phyloP scores from a whole-genome alignment of 2,888 invertebrate species.

The Lasioglossum villosulum region DNA sequence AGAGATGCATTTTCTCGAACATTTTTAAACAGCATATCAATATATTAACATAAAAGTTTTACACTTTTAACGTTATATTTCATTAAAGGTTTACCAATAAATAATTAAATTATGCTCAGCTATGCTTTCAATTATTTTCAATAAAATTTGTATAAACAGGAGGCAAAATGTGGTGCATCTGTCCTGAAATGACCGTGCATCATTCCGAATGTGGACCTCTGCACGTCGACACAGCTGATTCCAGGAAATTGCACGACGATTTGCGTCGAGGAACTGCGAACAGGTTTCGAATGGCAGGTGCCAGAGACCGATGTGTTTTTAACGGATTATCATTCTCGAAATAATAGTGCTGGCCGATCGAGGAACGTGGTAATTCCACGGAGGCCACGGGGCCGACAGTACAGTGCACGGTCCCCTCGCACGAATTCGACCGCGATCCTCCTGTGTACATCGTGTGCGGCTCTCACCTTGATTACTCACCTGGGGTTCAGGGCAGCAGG shows the following conservation, averaged over 20 bases:
- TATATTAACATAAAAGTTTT: no score
- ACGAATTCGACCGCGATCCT: constrained; percentile 61
- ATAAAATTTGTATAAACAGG: no score
- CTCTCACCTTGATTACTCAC: constrained; percentile 76
- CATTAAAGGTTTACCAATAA: no score
- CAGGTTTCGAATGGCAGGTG: background rate
- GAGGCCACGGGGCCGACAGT: background rate
- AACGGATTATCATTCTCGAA: constrained; percentile 50
- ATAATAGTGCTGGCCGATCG: constrained; percentile 31
- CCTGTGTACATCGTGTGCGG: constrained; percentile 60
- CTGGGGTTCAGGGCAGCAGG: constrained; percentile 71
- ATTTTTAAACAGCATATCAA: no score
- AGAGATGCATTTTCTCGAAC: no score
- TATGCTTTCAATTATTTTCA: no score
- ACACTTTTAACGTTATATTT: no score
- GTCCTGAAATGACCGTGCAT: background rate
- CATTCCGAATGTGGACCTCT: background rate
- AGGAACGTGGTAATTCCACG: constrained; percentile 41
- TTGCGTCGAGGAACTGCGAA: background rate
- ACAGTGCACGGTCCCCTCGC: constrained; percentile 24
- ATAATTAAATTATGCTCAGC: no score
- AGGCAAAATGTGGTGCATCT: no score
- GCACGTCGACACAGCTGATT: background rate
- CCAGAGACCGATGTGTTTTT: constrained; percentile 30
- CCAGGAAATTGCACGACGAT: background rate